Conservation (phyloP, 1,140 invertebrate genomes). For the Forficula auricularia region DNA sequence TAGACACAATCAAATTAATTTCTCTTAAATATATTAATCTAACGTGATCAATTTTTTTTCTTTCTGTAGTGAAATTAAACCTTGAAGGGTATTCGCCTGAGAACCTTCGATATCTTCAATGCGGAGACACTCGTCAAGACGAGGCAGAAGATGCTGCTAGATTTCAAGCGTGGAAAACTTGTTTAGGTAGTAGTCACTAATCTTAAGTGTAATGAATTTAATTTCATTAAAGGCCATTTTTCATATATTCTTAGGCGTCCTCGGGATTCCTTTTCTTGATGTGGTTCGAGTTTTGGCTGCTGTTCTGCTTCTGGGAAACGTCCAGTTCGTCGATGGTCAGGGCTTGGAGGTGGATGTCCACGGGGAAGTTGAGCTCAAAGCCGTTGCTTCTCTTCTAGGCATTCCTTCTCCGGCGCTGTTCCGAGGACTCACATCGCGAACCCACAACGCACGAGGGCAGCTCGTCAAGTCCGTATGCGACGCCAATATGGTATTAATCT, state of each 20-base stretch:
- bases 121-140: slow-evolving; percentile 54
- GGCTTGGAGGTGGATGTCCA: slow-evolving; percentile 54
- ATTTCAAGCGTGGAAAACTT: slow-evolving; percentile 80
- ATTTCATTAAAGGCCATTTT: too few relatives aligned
- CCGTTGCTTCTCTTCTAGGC: slow-evolving; percentile 67
- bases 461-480: slow-evolving; percentile 67
- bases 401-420: slow-evolving; percentile 58
- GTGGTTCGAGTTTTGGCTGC: slow-evolving; percentile 80
- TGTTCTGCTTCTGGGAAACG: slow-evolving; percentile 77
- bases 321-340: slow-evolving; percentile 63
- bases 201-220: neutral
- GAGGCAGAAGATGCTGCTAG: slow-evolving; percentile 53
- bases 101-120: slow-evolving; percentile 62
- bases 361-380: slow-evolving; percentile 60
- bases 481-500: slow-evolving; percentile 46
- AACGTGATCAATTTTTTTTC: neutral
- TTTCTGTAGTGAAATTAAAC: slow-evolving; percentile 46
- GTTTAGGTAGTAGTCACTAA: slow-evolving; percentile 43
- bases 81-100: slow-evolving; percentile 64
- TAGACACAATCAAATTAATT: too few relatives aligned
- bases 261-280: slow-evolving; percentile 86
- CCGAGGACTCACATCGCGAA: slow-evolving; percentile 64
- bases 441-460: slow-evolving; percentile 67
- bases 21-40: too few relatives aligned
- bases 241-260: slow-evolving; percentile 36